These are phyloP conservation scores for Notamacropus eugenii DNA, from an alignment of 2,797 vertebrate species.

Conservation along the genomic window DNA sequence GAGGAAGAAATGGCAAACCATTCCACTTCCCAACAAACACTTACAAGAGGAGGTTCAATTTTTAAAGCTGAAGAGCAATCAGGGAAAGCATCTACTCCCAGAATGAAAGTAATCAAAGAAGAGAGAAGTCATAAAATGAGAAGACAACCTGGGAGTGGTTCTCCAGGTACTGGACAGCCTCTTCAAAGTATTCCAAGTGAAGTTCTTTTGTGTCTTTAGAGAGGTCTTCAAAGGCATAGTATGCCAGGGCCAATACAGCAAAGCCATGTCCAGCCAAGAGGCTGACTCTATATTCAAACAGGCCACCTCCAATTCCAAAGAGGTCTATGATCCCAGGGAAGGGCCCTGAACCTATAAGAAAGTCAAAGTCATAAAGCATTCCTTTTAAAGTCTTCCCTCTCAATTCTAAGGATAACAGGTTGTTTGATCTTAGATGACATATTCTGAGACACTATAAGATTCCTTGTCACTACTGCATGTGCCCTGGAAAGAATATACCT, in stretches of 20 bases:
- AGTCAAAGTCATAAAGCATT: constrained; percentile 37
- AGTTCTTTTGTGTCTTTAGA: constrained; percentile 83
- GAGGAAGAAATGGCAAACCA: too few species aligned
- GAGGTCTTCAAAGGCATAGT: constrained; percentile 88
- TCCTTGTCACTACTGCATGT: not conserved
- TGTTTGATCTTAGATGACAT: not conserved
- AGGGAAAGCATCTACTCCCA: not conserved
- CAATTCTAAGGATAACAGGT: not conserved
- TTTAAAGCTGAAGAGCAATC: not conserved
- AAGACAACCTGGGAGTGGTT: constrained; percentile 83
- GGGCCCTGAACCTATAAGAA: constrained; percentile 85
- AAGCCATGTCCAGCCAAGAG: constrained; percentile 91
- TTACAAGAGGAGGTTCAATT: not conserved
- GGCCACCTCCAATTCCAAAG: constrained; percentile 87
- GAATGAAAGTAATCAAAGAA: constrained; percentile 16
- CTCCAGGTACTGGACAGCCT: constrained; percentile 89
- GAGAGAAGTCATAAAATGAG: not conserved
- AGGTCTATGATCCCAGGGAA: constrained; percentile 93
- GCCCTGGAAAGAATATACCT: too few species aligned
- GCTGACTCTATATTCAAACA: constrained; percentile 90
- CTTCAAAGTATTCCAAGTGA: constrained; percentile 94
- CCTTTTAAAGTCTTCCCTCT: not conserved
- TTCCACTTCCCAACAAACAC: not conserved
- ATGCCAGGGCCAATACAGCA: constrained; percentile 92
- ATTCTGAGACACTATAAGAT: not conserved